Evolutionary conservation across 37 sponge, comb jelly and placozoan genomes (phyloP).

Genomic region (Cliona cf. orientalis): DNA sequence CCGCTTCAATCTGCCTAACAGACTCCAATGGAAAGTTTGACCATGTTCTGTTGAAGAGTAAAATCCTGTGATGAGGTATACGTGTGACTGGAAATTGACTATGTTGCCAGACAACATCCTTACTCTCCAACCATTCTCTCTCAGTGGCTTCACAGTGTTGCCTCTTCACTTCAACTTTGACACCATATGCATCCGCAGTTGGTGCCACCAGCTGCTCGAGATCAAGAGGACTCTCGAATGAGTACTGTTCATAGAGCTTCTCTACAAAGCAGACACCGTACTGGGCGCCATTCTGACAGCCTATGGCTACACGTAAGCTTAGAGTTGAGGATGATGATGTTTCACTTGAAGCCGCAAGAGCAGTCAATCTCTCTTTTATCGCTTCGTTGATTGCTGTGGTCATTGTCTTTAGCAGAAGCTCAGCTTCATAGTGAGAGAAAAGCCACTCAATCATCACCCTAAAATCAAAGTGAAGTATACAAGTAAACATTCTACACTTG

Average conservation of each 20-base stretch:
- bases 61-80: no score
- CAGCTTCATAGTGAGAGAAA: slow-evolving; percentile 19
- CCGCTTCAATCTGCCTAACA: slow-evolving; percentile 17
- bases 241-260: slow-evolving; percentile 43
- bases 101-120: slow-evolving; percentile 44
- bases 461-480: no score
- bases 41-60: no score
- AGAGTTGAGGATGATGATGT: not conserved
- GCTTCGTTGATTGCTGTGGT: not conserved
- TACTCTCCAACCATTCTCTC: slow-evolving; percentile 19
- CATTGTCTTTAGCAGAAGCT: not conserved
- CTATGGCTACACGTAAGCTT: slow-evolving; percentile 14
- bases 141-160: slow-evolving; percentile 30
- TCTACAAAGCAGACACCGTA: slow-evolving; percentile 68
- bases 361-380: not conserved
- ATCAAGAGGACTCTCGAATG: not conserved
- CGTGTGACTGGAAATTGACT: slow-evolving; percentile 5
- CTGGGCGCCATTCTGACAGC: slow-evolving; percentile 42
- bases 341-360: not conserved
- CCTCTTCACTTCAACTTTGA: no score
- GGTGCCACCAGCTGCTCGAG: not conserved
- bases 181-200: no score
- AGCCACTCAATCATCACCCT: slow-evolving; percentile 68
- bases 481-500: no score
- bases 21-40: slow-evolving; percentile 21